Conservation (phyloP, 2,888 invertebrate genomes). For the Melanostoma scalare region DNA sequence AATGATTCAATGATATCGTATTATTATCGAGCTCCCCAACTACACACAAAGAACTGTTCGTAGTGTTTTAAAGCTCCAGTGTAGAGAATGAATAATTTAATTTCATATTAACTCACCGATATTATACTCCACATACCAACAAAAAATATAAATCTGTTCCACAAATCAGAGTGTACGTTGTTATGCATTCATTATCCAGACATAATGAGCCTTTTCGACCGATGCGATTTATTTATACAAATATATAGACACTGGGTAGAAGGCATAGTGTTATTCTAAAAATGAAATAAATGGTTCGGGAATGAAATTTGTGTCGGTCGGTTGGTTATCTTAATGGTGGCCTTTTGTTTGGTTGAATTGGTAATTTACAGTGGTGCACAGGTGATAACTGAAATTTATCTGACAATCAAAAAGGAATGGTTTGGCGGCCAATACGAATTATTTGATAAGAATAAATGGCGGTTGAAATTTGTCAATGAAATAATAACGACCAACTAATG, state of each 20-base stretch:
- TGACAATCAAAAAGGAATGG: conserved; percentile 45
- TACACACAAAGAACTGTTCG: not conserved
- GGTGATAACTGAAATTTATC: conserved; percentile 59
- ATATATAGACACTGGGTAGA: conserved; percentile 41
- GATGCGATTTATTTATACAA: conserved; percentile 49
- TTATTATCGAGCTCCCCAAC: conserved; percentile 19
- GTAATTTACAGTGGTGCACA: conserved; percentile 60
- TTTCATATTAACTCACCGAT: conserved; percentile 32
- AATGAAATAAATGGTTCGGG: conserved; percentile 17
- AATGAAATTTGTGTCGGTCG: not conserved
- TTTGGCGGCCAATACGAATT: no score
- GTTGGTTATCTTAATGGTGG: conserved; percentile 50
- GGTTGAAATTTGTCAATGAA: no score
- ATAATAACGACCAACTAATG: no score
- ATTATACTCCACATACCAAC: no score
- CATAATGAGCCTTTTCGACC: conserved; percentile 57
- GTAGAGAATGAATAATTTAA: conserved; percentile 34
- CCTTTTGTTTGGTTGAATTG: conserved; percentile 57
- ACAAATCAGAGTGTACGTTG: not conserved
- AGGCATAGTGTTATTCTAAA: conserved; percentile 56
- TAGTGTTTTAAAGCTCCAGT: no score
- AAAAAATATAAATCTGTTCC: not conserved
- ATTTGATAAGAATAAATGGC: no score
- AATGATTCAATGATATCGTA: conserved; percentile 53
- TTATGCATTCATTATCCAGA: conserved; percentile 35